Evolutionary conservation across 2,113 vertebrate species (phyloP), one percentile per base, ranked within the genome.

Genomic region (Fregata magnificens): DNA sequence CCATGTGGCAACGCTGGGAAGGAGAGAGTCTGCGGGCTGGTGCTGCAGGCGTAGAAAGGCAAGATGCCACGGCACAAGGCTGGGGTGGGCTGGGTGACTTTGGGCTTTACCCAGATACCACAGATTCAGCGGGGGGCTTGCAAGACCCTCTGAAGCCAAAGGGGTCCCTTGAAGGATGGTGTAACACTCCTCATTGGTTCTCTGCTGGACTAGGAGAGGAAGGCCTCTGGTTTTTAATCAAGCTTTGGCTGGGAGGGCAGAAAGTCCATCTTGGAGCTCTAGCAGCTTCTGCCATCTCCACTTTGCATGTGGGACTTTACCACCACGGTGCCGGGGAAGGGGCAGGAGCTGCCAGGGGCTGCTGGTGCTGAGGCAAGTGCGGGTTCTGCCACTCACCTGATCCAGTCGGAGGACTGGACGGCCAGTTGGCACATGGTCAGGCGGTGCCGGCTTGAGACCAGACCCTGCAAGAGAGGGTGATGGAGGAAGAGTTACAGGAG

Each of bases 361-460:
- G 56, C 40, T 28, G 52, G 62, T 80, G 76, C 47, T 4, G 1
- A 0, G 3, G 67, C 4, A 7, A 24, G 32, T n/a, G 47, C 0
- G 5, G n/a, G 26, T 49, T 89, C 3, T 62, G 66, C 25, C 72
- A 67, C 98, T 98, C 98, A 99, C 99, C 99, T 99, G 98, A 99
- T 99, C 99, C 99, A 99, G 63, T 99, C 99, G 4, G 99, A 99
- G 28, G 99, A 99, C 98, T 99, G 99, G 42, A 99, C 99, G 0
- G 99, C 99, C 98, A 99, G 95, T 91, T 99, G 99, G 97, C 99
- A 99, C 99, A 99, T 99, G 98, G 99, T 99, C 95, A 99, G 98
- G 42, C 99, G 99, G 94, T 99, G 99, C 97, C 98, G 98, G 97
- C 99, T 99, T 1, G 99, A 98, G 81, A 99, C 99, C 15, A 99